Evolutionary conservation across 1,140 invertebrate genomes (phyloP).

Genomic region (Scylla paramamosain): DNA sequence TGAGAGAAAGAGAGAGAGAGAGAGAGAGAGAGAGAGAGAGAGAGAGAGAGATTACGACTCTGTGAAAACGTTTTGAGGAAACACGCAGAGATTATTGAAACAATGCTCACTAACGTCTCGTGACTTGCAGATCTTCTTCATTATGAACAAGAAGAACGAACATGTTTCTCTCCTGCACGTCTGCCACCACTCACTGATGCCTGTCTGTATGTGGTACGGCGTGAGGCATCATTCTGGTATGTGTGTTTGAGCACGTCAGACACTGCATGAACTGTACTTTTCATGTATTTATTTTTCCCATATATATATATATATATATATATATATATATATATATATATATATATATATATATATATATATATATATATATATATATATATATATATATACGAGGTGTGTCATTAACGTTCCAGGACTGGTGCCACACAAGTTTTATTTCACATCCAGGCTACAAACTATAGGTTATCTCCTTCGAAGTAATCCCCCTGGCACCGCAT

Average conservation of each 20-base stretch:
- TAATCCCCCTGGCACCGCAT: too few species aligned
- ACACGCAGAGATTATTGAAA: too few species aligned
- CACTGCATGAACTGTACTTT: not conserved
- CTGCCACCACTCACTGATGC: conserved; percentile 97
- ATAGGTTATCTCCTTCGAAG: too few species aligned
- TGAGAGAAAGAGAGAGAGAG: not conserved
- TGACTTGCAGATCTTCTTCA: conserved; percentile 86
- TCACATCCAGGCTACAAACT: too few species aligned
- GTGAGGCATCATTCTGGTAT: conserved; percentile 95
- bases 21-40: not conserved
- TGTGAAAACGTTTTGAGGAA: too few species aligned
- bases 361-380: not conserved
- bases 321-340: not conserved
- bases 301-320: not conserved
- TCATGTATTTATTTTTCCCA: not conserved
- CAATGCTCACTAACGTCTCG: too few species aligned
- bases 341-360: not conserved
- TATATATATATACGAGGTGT: not conserved
- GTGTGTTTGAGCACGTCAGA: not conserved
- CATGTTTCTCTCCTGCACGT: conserved; percentile 97
- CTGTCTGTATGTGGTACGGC: conserved; percentile 96
- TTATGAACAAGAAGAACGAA: conserved; percentile 93
- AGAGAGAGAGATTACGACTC: not conserved
- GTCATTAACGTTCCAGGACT: too few species aligned
- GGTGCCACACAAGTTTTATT: too few species aligned